Evolutionary conservation across 2,797 vertebrate species (phyloP), one percentile per base, ranked within the genome.

Genomic region (Neosilurus hyrtlii): DNA sequence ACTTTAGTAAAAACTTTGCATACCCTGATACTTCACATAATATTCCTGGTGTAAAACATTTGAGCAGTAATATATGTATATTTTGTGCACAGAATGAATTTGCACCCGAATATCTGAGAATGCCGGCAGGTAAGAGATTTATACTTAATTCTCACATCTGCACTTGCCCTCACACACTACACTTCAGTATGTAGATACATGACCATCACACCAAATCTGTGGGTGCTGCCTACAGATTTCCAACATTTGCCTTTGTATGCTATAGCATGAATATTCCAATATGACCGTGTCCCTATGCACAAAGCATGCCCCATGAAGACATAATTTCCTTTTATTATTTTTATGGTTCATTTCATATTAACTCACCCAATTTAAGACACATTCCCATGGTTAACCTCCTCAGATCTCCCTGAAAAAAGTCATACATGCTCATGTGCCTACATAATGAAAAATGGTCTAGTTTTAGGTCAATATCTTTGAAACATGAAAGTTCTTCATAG

Each of bases 91-190:
- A 88, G 67, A 71, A 88, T 88, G 87, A 85, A 75, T 81, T 72
- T 86, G 9, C 68, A 22, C 9, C 1, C 8, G 14, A 74, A 54
- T 70, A 51, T 67, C 52, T 26, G 79, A 89, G 72, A 81, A 90
- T 90, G 89, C 89, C 86, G 57, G 84, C 86, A 75, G 89, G 89
- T 89, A 78, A 86, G 79, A 63, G 35, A 7, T 30, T 52, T 59
- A 75, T 37, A 54, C 9, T 30, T 52, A 54, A 75, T 37, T 37
- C n/a, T 72, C 24, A 15, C n/a, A 80, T 30, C 78, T 1, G 52
- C 35, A 8, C 10, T 3, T 12, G 57, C 1, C 10, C 5, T 66
- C 20, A 67, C 2, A 37, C 30, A 6, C 4, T 12, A n/a, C 9
- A 26, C 3, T 26, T 52, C 49, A 72, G 9, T 72, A 30, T 73